A percentile compares a stretch with the other conserved stretches of the same genome.
Evolutionary conservation across 2,113 vertebrate species (phyloP).

Genomic region (Ifrita kowaldi): DNA sequence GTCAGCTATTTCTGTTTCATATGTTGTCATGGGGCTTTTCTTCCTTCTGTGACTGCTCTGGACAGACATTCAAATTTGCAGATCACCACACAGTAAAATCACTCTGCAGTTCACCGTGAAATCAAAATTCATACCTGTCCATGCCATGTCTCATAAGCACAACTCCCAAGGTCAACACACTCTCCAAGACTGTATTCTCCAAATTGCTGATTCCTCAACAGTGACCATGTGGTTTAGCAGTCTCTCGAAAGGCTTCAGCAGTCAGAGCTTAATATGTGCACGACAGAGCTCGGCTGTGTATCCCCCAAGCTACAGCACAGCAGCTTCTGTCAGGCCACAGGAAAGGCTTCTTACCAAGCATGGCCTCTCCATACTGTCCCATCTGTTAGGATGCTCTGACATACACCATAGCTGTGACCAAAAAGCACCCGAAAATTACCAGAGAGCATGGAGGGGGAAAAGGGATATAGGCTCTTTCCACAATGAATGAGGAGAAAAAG

Average conservation of each 20-base stretch:
- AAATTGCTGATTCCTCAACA: background rate
- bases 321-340: background rate
- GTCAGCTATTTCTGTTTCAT: background rate
- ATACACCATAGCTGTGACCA: background rate
- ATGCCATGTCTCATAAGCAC: background rate
- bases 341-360: background rate
- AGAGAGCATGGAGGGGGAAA: background rate
- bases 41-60: background rate
- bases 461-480: background rate
- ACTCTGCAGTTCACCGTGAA: background rate
- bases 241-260: background rate
- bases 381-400: background rate
- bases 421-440: background rate
- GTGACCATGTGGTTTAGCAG: background rate
- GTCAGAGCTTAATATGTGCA: background rate
- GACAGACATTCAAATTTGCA: background rate
- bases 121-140: background rate
- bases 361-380: background rate
- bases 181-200: background rate
- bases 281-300: background rate
- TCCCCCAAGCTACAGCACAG: background rate
- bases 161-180: background rate
- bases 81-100: background rate
- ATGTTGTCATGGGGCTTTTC: fast-evolving
- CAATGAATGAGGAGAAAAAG: background rate